A percentile compares a stretch with the other conserved stretches of the same genome.
These are phyloP conservation scores for Guaruba guarouba DNA, from an alignment of 2,113 vertebrate species.

Conservation along the genomic window DNA sequence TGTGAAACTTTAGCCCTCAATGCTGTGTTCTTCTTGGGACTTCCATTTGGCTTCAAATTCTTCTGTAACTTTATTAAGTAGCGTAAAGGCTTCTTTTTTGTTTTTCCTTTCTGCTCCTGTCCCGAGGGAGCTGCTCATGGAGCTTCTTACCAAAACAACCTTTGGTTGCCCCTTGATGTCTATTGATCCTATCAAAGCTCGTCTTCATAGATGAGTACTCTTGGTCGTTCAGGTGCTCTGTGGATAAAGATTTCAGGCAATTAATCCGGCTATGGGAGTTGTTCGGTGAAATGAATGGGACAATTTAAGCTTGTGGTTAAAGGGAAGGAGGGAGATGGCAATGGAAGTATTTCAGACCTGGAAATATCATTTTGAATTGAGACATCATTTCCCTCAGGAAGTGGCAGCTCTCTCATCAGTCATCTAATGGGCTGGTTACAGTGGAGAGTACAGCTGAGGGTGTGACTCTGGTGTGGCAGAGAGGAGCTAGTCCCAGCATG, in stretches of 20 bases:
- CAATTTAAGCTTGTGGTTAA: neutral
- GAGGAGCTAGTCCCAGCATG: neutral
- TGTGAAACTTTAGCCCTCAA: neutral
- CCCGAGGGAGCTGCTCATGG: neutral
- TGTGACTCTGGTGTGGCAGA: neutral
- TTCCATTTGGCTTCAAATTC: neutral
- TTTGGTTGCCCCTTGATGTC: conserved; percentile 4
- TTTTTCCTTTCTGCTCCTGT: conserved; percentile 11
- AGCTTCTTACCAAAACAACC: neutral
- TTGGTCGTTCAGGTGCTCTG: neutral
- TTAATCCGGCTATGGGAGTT: neutral
- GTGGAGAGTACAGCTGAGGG: neutral
- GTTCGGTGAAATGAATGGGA: neutral
- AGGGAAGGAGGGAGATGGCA: neutral
- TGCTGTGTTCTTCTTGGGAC: neutral
- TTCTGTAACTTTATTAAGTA: conserved; percentile 10
- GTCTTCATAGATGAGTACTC: neutral
- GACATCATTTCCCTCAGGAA: conserved; percentile 24
- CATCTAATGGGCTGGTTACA: conserved; percentile 46
- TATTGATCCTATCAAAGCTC: neutral
- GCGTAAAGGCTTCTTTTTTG: neutral
- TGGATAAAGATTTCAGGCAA: neutral
- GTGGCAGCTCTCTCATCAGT: conserved; percentile 12
- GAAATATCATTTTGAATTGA: neutral
- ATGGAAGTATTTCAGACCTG: neutral